Evolutionary conservation across 2,888 invertebrate genomes (phyloP), one percentile per base, ranked within the genome.

Genomic region (Leistus spinibarbis): DNA sequence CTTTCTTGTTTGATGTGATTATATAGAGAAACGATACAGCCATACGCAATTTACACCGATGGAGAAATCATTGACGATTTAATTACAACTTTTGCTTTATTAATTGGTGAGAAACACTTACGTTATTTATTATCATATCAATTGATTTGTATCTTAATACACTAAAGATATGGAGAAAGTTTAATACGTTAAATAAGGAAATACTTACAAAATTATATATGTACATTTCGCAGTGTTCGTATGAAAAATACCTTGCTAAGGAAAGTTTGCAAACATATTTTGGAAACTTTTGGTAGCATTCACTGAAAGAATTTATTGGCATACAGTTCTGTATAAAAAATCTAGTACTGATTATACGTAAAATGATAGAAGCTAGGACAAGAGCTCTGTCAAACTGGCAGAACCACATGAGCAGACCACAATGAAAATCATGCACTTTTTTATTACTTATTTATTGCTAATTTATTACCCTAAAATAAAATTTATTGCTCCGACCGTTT

Each of bases 51-150:
- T 56, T 19, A 56, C 17, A 10, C 10, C 22, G 60, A 19, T 22
- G 60, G 13, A 22, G 17, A 60, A 17, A 60, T 60, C 19, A 60
- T 22, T 60, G 60, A 60, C 60, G 60, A 60, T 60, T 16, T 60
- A 60, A 60, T 60, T 60, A 60, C 60, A 60, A 60, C 60, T 19
- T 13, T 40, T 40, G 40, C 40, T 40, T 40, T 40, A 40, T 40
- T 40, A 40, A 40, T 40, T 40, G 40, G 7, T 13, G 10, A 40
- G 40, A 10, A 40, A 40, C 40, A 40, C 27, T 40, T 40, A 10
- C n/a, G n/a, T 40, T 40, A 40, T 40, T 40, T 40, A 40, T 40
- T 40, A 40, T 40, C 40, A 40, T 40, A 40, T 40, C 40, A 40
- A 40, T 10, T 10, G 40, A 40, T 40, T 40, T 40, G 40, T 40